A percentile compares a stretch with the other conserved stretches of the same genome.
Evolutionary conservation across 2,888 invertebrate genomes (phyloP).

Genomic region (Lochmaea capreae): DNA sequence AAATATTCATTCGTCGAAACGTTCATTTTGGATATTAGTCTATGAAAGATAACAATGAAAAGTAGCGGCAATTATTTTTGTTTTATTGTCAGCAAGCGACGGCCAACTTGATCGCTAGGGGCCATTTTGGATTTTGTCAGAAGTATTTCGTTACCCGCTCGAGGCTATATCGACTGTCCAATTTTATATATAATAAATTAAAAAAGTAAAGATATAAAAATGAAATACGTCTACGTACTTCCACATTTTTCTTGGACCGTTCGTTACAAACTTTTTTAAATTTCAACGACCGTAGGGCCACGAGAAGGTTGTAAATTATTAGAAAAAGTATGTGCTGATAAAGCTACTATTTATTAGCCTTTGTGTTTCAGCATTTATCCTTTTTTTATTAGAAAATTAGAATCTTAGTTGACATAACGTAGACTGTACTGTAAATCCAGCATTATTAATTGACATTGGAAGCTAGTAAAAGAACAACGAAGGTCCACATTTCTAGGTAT

Average conservation of each 20-base stretch:
- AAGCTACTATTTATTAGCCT: conserved; percentile 29
- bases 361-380: conserved; percentile 8
- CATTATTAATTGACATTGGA: too few species aligned
- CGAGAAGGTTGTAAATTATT: conserved; percentile 31
- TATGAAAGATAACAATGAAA: conserved; percentile 36
- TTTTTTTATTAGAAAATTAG: conserved; percentile 25
- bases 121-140: conserved; percentile 39
- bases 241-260: conserved; percentile 44
- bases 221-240: conserved; percentile 44
- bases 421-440: neutral
- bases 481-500: too few species aligned
- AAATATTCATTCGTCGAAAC: conserved; percentile 19
- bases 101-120: conserved; percentile 37
- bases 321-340: conserved; percentile 34
- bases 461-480: too few species aligned
- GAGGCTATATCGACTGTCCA: conserved; percentile 38
- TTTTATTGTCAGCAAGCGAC: conserved; percentile 40
- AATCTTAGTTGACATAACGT: neutral
- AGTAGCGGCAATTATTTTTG: conserved; percentile 39
- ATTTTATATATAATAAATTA: conserved; percentile 46
- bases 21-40: conserved; percentile 23
- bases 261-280: conserved; percentile 47
- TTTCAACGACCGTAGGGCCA: conserved; percentile 40
- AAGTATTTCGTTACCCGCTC: conserved; percentile 35
- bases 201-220: conserved; percentile 46